phyloP scores from a whole-genome alignment of 2,888 invertebrate species.

The Notodonta dromedarius region DNA sequence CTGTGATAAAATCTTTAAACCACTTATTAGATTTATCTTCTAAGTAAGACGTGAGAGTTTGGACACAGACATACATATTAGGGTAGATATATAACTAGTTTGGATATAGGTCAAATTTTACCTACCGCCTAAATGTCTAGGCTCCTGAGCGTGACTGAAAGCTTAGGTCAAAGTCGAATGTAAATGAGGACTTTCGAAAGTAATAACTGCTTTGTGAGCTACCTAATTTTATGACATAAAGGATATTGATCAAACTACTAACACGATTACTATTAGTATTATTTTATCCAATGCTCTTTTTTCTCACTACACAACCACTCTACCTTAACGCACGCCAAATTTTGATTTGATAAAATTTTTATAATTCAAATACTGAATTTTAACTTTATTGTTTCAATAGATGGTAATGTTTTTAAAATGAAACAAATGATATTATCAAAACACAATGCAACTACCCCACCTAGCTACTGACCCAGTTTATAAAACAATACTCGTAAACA shows the following conservation, averaged over 20 bases:
- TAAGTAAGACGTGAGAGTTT: neutral
- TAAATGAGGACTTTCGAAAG: neutral
- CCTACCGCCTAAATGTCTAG: neutral
- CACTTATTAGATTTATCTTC: neutral
- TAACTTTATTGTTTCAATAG: no score
- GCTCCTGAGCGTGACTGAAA: neutral
- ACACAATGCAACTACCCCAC: neutral
- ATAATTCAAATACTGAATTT: no score
- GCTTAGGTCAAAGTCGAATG: slow-evolving; percentile 1
- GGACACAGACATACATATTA: neutral
- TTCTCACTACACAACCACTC: no score
- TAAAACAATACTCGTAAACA: neutral
- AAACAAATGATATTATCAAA: slow-evolving; percentile 1
- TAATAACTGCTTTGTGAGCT: no score
- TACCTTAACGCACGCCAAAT: no score
- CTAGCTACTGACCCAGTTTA: neutral
- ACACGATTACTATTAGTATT: no score
- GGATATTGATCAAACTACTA: no score
- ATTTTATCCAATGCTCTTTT: no score
- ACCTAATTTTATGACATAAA: no score
- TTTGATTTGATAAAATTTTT: no score
- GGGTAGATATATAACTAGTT: neutral
- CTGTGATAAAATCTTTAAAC: neutral
- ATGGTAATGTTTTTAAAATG: neutral
- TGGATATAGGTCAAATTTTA: neutral